A percentile compares a stretch with the other conserved stretches of the same genome.
phyloP scores from a whole-genome alignment of 1,140 invertebrate genomes.

The Penaeus chinensis region DNA sequence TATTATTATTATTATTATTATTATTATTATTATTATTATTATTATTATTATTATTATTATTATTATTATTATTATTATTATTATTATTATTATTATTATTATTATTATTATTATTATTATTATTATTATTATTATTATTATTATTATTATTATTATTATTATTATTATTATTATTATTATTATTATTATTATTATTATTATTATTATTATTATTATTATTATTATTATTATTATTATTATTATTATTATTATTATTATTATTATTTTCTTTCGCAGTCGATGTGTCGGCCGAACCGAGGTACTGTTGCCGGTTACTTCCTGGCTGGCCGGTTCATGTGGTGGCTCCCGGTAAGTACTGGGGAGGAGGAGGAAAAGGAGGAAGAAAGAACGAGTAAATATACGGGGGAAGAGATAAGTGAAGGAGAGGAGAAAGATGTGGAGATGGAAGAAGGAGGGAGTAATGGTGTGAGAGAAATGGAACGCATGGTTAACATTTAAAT shows the following conservation, averaged over 20 bases:
- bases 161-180: not conserved
- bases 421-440: no score
- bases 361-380: no score
- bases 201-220: not conserved
- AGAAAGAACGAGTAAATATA: no score
- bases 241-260: not conserved
- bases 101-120: not conserved
- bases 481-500: no score
- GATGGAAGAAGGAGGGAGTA: no score
- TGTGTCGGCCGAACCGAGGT: constrained; percentile 68
- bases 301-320: constrained; percentile 74
- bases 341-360: constrained; percentile 67
- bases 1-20: not conserved
- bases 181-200: not conserved
- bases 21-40: not conserved
- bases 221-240: not conserved
- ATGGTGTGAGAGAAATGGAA: no score
- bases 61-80: not conserved
- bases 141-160: not conserved
- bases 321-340: constrained; percentile 71
- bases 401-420: no score
- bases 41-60: not conserved
- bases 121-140: not conserved
- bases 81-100: not conserved
- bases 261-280: constrained; percentile 67